Evolutionary conservation across 2,888 invertebrate genomes (phyloP), one percentile per base, ranked within the genome.

Genomic region (Proisotoma minuta): DNA sequence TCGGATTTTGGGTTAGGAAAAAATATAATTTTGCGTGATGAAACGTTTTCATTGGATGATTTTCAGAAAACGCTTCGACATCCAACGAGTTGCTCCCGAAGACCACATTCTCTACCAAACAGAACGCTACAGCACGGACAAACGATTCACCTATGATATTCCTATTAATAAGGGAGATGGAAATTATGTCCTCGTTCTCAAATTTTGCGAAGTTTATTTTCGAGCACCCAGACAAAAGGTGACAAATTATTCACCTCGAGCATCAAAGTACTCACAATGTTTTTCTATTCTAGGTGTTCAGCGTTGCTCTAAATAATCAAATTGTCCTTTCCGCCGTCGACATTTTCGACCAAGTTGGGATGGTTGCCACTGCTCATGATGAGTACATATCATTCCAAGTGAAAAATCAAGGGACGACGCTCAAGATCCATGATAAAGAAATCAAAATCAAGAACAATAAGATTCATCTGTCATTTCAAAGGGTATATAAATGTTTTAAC

Each of bases 101-200:
- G 92, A 92, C 76, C 88, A 88, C 77, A 85, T 89, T 71, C 80
- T 97, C 8, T 97, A 96, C 78, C 95, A 97, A 77, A 97, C 97
- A 0, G 97, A 97, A 76, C 82, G 97, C 58, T 98, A 97, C 79
- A 56, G 62, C 15, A 20, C 23, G 1, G 26, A 53, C 0, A 92
- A 91, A 0, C 20, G 18, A 5, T 98, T 98, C 77, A 93, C 92
- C 4, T 98, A 98, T 76, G 92, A 94, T 74, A 86, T 94, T 73
- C 93, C 93, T 0, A 84, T 92, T 0, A 84, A 82, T 68, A 85
- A 84, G 61, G n/a, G n/a, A n/a, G 95, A 97, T 77, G 97, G 96
- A 8, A 88, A 93, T 65, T 98, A 95, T 78, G 93, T 94, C 2
- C 80, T 98, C 75, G 89, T 95, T 59, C 29, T 63, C 4, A 63